phyloP scores from a whole-genome alignment of 2,113 vertebrate species.

The Nyctibius bracteatus region DNA sequence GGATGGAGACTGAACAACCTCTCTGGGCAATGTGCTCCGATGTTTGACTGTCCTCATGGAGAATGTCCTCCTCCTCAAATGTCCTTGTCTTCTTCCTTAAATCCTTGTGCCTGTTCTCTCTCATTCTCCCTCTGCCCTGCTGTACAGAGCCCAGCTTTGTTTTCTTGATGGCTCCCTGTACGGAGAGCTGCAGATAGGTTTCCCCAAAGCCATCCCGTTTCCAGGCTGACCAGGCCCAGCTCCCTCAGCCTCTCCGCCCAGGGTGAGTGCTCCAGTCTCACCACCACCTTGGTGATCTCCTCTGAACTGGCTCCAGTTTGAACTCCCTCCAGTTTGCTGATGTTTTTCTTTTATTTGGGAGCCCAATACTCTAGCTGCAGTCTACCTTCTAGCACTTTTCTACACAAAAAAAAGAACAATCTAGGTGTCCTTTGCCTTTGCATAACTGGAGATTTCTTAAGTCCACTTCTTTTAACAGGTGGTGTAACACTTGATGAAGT shows the following conservation, averaged over 20 bases:
- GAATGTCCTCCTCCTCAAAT: neutral
- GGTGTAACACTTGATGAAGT: neutral
- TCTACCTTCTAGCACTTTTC: neutral
- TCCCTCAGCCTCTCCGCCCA: neutral
- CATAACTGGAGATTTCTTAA: neutral
- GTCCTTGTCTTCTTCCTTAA: neutral
- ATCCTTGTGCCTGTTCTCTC: neutral
- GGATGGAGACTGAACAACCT: neutral
- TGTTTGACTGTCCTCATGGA: neutral
- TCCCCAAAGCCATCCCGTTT: neutral
- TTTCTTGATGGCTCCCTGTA: neutral
- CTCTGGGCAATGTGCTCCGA: neutral
- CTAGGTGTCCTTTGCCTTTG: neutral
- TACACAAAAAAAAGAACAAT: neutral
- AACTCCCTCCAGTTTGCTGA: neutral
- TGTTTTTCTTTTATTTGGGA: neutral
- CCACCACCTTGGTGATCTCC: neutral
- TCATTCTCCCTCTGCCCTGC: neutral
- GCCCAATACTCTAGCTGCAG: accelerated
- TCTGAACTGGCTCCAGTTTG: neutral
- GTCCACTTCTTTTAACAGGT: neutral
- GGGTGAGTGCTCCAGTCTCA: neutral
- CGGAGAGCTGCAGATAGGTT: neutral
- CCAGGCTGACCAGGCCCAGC: neutral
- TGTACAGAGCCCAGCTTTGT: neutral